These are phyloP conservation scores for Diploscapter pachys DNA, from an alignment of 1,140 invertebrate genomes.

Conservation along the genomic window DNA sequence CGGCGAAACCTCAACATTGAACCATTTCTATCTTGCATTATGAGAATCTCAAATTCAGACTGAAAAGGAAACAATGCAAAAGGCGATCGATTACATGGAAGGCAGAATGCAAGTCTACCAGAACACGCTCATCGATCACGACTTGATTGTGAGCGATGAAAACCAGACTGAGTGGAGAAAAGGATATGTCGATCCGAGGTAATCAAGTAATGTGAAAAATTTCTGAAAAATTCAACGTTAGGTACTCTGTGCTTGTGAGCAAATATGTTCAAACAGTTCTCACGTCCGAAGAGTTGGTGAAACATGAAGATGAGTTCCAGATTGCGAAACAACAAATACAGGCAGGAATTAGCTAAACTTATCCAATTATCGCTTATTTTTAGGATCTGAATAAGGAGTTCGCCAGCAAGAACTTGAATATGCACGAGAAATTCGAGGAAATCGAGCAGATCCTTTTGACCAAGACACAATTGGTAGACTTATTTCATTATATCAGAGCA, in stretches of 20 bases:
- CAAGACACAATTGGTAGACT: constrained; percentile 50
- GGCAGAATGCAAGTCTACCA: constrained; percentile 48
- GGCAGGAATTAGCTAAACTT: constrained; percentile 18
- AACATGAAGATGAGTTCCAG: constrained; percentile 46
- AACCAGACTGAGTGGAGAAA: constrained; percentile 42
- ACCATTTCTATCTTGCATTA: neutral
- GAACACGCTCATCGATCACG: constrained; percentile 50
- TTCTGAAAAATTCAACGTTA: neutral
- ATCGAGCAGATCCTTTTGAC: constrained; percentile 49
- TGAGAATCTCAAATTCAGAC: constrained; percentile 21
- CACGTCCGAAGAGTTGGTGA: constrained; percentile 39
- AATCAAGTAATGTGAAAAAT: neutral
- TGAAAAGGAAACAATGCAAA: constrained; percentile 51
- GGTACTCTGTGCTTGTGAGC: constrained; percentile 36
- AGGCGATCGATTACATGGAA: constrained; percentile 53
- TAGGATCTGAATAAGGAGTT: constrained; percentile 46
- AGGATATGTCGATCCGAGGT: constrained; percentile 46
- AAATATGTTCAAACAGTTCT: constrained; percentile 46
- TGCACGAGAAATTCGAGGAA: constrained; percentile 51
- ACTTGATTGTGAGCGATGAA: constrained; percentile 46
- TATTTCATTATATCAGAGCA: neutral
- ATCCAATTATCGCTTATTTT: constrained; percentile 18
- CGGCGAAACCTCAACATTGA: neutral
- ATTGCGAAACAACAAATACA: constrained; percentile 32
- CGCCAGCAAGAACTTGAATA: constrained; percentile 33